Conservation (phyloP, 2,113 vertebrate genomes). For the Budorcas taxicolor region DNA sequence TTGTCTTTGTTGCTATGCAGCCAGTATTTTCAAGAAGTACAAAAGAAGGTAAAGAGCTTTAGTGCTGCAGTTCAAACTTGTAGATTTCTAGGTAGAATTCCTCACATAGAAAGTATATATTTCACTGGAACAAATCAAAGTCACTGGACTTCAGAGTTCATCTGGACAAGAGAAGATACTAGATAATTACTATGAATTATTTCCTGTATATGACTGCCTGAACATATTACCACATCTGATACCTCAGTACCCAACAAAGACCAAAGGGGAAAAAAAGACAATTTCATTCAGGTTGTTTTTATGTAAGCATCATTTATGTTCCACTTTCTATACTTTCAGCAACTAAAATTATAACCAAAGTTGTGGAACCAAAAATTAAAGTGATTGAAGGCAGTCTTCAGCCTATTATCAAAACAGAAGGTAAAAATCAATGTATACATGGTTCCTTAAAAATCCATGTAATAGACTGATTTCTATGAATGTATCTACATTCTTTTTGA, state of each 20-base stretch:
- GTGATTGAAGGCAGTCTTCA: conserved; percentile 84
- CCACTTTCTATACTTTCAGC: conserved; percentile 81
- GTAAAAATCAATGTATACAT: conserved; percentile 70
- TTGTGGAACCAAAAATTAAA: conserved; percentile 81
- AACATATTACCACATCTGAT: neutral
- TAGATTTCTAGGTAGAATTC: conserved; percentile 24
- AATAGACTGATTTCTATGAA: conserved; percentile 45
- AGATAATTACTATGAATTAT: neutral
- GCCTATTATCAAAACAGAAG: conserved; percentile 81
- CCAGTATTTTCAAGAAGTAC: conserved; percentile 51
- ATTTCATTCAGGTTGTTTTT: conserved; percentile 27
- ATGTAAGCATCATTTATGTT: conserved; percentile 65
- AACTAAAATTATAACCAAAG: conserved; percentile 76
- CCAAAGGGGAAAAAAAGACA: neutral
- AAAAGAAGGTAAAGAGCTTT: conserved; percentile 55
- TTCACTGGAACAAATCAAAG: neutral
- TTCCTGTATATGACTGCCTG: conserved; percentile 5
- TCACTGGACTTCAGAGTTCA: conserved; percentile 3
- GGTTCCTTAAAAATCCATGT: conserved; percentile 38
- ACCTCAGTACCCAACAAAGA: neutral
- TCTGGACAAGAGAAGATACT: neutral
- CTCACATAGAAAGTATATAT: neutral
- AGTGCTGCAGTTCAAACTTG: neutral
- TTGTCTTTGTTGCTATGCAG: conserved; percentile 38
- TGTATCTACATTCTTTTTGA: conserved; percentile 55